These are phyloP conservation scores for Shinisaurus crocodilurus DNA, from an alignment of 2,113 vertebrate genomes.

Conservation along the genomic window DNA sequence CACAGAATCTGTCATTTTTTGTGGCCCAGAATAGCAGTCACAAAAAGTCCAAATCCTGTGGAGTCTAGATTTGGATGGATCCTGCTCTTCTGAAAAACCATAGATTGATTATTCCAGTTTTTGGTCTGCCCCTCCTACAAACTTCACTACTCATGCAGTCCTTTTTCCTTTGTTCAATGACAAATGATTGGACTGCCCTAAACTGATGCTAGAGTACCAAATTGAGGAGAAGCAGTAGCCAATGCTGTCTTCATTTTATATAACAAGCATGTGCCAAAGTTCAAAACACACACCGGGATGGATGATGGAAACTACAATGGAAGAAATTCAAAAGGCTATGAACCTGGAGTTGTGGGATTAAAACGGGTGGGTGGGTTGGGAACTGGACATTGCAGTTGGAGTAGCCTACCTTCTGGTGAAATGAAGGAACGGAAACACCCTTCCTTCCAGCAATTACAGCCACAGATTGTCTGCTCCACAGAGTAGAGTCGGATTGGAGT, in stretches of 20 bases:
- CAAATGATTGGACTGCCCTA: no score
- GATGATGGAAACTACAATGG: no score
- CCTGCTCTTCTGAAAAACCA: background rate
- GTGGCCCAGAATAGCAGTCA: background rate
- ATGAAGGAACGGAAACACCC: background rate
- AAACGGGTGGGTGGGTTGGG: background rate
- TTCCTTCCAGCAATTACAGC: background rate
- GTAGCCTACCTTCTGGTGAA: background rate
- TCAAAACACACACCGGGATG: no score
- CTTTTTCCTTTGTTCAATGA: no score
- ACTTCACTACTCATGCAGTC: no score
- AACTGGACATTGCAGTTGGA: background rate
- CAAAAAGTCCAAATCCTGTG: background rate
- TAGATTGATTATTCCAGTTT: background rate
- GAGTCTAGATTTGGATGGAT: background rate
- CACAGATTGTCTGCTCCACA: background rate
- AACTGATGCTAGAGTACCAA: background rate
- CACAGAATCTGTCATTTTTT: background rate
- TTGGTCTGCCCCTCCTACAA: background rate
- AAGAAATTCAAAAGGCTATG: background rate
- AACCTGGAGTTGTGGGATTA: background rate
- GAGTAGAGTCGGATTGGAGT: background rate
- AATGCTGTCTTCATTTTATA: no score
- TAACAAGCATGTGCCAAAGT: no score
- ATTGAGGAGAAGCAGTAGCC: no score